A percentile compares a stretch with the other conserved stretches of the same genome.
Evolutionary conservation across 2,797 vertebrate genomes (phyloP).

Genomic region (Chromobotia macracanthus): DNA sequence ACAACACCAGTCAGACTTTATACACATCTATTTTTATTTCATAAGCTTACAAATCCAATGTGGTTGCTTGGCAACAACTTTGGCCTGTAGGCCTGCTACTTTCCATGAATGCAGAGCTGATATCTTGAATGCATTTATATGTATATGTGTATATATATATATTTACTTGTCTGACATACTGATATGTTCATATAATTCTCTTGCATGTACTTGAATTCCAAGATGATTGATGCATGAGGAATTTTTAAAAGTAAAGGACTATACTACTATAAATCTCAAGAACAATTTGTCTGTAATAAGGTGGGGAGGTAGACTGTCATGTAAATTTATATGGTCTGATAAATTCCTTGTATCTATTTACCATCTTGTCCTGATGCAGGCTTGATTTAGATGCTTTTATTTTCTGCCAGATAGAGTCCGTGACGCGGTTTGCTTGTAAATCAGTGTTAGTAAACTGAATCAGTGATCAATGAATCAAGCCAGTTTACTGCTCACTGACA

Average conservation of each 20-base stretch:
- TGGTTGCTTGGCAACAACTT: slow-evolving; percentile 31
- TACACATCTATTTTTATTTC: slow-evolving; percentile 38
- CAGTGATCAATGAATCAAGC: slow-evolving; percentile 64
- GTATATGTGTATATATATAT: slow-evolving; percentile 5
- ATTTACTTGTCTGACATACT: not conserved
- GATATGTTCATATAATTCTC: not conserved
- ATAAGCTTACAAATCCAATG: slow-evolving; percentile 36
- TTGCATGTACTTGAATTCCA: slow-evolving; percentile 10
- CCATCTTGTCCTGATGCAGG: slow-evolving; percentile 47
- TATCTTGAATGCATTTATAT: not conserved
- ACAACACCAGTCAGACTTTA: slow-evolving; percentile 27
- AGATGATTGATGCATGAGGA: not conserved
- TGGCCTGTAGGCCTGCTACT: not conserved
- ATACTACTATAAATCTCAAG: slow-evolving; percentile 15
- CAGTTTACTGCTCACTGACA: slow-evolving; percentile 38
- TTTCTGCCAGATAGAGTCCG: slow-evolving; percentile 56
- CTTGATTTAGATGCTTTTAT: slow-evolving; percentile 62
- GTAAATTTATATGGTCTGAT: slow-evolving; percentile 52
- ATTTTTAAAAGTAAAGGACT: slow-evolving; percentile 9
- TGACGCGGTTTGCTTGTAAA: slow-evolving; percentile 60
- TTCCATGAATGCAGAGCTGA: not conserved
- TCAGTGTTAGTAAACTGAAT: slow-evolving; percentile 61
- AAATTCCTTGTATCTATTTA: slow-evolving; percentile 55
- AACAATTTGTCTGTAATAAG: slow-evolving; percentile 20
- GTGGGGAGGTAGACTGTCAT: slow-evolving; percentile 40